Evolutionary conservation across 2,797 vertebrate genomes (phyloP), one percentile per base, ranked within the genome.

Genomic region (Syngnathus rostellatus): DNA sequence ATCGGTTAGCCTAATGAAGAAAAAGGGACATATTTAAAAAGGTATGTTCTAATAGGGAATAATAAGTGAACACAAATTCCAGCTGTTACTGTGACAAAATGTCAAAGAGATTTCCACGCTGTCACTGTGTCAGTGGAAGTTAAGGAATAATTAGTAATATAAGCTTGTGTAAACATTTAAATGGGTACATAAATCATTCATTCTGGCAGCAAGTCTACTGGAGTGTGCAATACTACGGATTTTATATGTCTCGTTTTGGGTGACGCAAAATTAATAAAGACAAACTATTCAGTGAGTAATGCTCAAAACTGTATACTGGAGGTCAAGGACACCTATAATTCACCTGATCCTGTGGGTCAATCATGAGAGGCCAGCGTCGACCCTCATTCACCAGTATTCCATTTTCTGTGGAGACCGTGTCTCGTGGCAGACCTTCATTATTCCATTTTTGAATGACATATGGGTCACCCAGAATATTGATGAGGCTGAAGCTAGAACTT

Each of bases 281-380:
- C 9, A 54, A 21, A 23, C 21, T 54, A 54, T 23, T 54, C 21
- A 25, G 21, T 25, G 21, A 54, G 11, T 21, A 51, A n/a, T 46
- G 41, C 31, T 31, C 31, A 31, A 31, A 31, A 9, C 2, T 43
- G 41, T 17, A 48, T 48, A 48, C 6, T 17, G 12, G 16, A 48
- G 10, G 12, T 45, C n/a, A 7, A n/a, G 12, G 31, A 59, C 14
- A 45, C 2, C 31, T 43, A 6, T 23, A 12, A 10, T 60, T 80
- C 73, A 93, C 93, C 89, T 94, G 92, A 83, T 94, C 94, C 78
- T 96, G 93, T 6, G 92, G 92, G 75, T 95, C 94, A 65, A 95
- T 94, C 92, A 94, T 94, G 55, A 95, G 87, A 39, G 93, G 93
- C 92, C 93, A 95, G 62, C 92, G 90, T 62, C 86, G 91, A 31